Conservation (phyloP, 1,140 invertebrate genomes). For the Neelides sp. region DNA sequence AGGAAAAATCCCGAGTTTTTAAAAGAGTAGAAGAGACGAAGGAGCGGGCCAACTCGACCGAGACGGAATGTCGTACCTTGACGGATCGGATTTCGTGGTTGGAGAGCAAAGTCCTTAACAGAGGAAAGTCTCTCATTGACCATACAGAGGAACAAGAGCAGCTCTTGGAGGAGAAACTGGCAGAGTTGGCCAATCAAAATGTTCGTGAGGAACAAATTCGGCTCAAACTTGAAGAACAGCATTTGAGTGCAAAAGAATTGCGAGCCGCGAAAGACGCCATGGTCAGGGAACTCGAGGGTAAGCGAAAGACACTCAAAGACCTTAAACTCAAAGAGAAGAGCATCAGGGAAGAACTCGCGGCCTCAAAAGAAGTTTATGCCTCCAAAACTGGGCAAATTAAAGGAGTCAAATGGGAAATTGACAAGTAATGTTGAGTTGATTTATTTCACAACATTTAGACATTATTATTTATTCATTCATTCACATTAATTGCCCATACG, state of each 20-base stretch:
- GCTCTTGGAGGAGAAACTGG: conserved; percentile 60
- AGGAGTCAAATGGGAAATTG: too few relatives aligned
- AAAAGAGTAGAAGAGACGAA: conserved; percentile 45
- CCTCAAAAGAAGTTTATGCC: conserved; percentile 35
- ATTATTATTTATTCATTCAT: not conserved
- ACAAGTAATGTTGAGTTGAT: not conserved
- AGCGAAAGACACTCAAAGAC: not conserved
- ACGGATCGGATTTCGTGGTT: conserved; percentile 48
- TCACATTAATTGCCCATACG: conserved; percentile 2
- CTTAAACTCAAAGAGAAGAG: not conserved
- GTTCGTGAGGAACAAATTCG: conserved; percentile 48
- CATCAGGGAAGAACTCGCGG: conserved; percentile 8
- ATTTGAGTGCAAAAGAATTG: conserved; percentile 69
- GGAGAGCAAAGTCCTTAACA: conserved; percentile 72
- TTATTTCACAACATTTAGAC: not conserved
- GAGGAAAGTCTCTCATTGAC: conserved; percentile 71
- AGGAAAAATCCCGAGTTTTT: conserved; percentile 48
- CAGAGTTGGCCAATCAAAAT: conserved; percentile 73
- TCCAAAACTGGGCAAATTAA: not conserved
- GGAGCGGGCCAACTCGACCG: conserved; percentile 41
- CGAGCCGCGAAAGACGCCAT: conserved; percentile 34
- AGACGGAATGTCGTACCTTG: conserved; percentile 42
- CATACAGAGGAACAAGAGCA: conserved; percentile 79
- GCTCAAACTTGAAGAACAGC: conserved; percentile 83
- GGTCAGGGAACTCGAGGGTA: not conserved